These are phyloP conservation scores for Thamnophis sirtalis DNA, from an alignment of 2,113 vertebrate species.

Conservation along the genomic window DNA sequence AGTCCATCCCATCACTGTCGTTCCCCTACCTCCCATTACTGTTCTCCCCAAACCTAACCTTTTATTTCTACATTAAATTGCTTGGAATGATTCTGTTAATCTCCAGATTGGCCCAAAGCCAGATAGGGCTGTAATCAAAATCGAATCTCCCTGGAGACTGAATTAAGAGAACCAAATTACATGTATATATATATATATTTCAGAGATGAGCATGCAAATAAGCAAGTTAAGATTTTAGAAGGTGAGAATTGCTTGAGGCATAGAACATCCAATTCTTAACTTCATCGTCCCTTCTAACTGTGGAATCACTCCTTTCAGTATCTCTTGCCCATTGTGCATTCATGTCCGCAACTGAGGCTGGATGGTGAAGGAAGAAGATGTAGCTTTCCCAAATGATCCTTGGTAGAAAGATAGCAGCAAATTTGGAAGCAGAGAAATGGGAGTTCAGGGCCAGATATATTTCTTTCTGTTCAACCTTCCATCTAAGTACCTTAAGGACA, in stretches of 20 bases:
- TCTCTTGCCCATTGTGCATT: neutral
- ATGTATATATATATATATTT: too few species aligned
- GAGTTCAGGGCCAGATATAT: neutral
- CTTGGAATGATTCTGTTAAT: neutral
- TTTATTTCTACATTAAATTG: neutral
- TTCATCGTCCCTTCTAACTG: neutral
- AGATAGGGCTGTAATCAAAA: neutral
- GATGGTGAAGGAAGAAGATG: neutral
- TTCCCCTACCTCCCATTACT: neutral
- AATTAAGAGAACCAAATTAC: neutral
- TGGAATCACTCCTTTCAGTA: neutral
- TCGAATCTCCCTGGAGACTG: neutral
- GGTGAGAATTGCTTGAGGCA: neutral
- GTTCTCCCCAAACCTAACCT: neutral
- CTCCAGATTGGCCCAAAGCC: neutral
- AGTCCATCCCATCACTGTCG: conserved; percentile 35
- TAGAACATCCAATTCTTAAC: neutral
- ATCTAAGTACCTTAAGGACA: neutral
- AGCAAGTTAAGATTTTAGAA: neutral
- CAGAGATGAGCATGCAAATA: neutral
- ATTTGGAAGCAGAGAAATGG: neutral
- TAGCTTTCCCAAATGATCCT: neutral
- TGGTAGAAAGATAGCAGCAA: neutral
- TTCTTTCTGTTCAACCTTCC: neutral
- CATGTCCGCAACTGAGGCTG: neutral